Evolutionary conservation across 2,888 invertebrate genomes (phyloP), one percentile per base, ranked within the genome.

Genomic region (Erebia palarica): DNA sequence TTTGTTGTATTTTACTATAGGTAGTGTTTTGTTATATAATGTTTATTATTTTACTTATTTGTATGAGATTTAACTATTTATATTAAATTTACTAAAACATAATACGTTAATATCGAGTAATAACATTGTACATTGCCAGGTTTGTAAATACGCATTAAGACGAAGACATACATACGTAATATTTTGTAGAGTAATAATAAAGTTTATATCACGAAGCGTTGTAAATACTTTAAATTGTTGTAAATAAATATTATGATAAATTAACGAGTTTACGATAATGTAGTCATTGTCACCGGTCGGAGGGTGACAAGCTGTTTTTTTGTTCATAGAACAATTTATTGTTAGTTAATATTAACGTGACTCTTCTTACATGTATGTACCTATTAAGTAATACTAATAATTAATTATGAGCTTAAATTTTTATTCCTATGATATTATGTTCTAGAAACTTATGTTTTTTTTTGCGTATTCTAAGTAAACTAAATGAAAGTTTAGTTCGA

Each of bases 321-420:
- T 80, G 92, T 92, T 92, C 92, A 80, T 91, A 92, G 91, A 91
- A 92, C 91, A 74, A 82, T 81, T 81, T 80, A 81, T 64, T 64
- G 53, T 65, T 63, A 63, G 49, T 49, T 47, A 63, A 21, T 49
- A 16, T 65, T 55, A 36, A 42, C 42, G 36, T 65, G 0, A 55
- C 18, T 53, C 53, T 65, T 65, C 65, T 55, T 65, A 53, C 53
- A 65, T 65, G 55, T 65, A 65, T 11, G 21, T 44, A 21, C 16
- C n/a, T n/a, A n/a, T n/a, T 3, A 55, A 7, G 9, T 21, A 21
- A 57, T 11, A 10, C 21, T 21, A 57, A n/a, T 7, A 14, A 14
- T 13, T 58, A 36, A 36, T 11, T 21, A 10, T 18, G 18, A 21
- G 36, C 36, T 36, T 36, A 36, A 36, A 36, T 0, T 36, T 36